These are phyloP conservation scores for Blastomussa wellsi DNA, from an alignment of 92 coral and sea anemone species.

Conservation along the genomic window DNA sequence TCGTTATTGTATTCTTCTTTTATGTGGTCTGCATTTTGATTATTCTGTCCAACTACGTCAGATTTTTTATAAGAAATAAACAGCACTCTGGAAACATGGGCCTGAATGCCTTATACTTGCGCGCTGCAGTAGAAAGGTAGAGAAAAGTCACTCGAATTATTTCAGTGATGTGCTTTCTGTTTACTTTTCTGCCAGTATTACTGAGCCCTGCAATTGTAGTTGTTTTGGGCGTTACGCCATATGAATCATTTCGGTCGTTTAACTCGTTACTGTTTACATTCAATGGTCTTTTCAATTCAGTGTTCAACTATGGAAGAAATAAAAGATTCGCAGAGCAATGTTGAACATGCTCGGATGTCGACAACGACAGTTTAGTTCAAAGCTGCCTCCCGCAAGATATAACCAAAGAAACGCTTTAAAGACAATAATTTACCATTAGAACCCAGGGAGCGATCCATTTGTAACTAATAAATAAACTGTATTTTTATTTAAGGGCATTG, in stretches of 20 bases:
- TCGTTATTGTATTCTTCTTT: neutral
- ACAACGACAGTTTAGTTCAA: neutral
- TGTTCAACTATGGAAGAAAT: slow-evolving; percentile 21
- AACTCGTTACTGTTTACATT: neutral
- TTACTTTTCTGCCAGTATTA: neutral
- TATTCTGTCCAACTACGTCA: neutral
- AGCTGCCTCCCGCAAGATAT: neutral
- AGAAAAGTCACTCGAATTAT: neutral
- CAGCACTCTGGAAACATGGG: neutral
- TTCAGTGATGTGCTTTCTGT: neutral
- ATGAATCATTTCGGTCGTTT: neutral
- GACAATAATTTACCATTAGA: too few relatives aligned
- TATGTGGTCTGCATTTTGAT: neutral
- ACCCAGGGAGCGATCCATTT: too few relatives aligned
- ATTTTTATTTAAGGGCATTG: too few relatives aligned
- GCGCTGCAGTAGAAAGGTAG: neutral
- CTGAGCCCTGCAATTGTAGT: neutral
- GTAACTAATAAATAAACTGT: too few relatives aligned
- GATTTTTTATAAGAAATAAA: neutral
- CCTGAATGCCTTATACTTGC: neutral
- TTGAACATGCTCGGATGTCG: neutral
- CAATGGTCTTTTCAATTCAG: slow-evolving; percentile 9
- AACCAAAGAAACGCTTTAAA: too few relatives aligned
- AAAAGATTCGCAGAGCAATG: slow-evolving; percentile 6
- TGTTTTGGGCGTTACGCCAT: neutral